phyloP scores from a whole-genome alignment of 2,797 vertebrate genomes.

The Xiphophorus birchmanni region DNA sequence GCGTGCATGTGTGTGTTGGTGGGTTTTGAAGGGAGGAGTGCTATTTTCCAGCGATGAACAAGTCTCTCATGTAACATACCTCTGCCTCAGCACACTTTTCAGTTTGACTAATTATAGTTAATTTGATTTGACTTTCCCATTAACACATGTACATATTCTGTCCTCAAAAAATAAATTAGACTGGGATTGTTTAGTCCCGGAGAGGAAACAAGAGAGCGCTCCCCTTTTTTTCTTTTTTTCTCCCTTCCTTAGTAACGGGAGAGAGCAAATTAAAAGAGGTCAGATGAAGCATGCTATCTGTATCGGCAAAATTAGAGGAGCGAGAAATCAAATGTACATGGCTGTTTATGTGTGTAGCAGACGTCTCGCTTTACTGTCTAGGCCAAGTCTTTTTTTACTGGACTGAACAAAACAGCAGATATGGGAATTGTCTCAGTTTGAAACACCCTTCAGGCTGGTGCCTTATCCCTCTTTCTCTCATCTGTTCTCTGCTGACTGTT shows the following conservation, averaged over 20 bases:
- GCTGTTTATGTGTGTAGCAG: slow-evolving; percentile 42
- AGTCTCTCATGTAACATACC: slow-evolving; percentile 69
- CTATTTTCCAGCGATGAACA: slow-evolving; percentile 50
- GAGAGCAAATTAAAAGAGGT: slow-evolving; percentile 83
- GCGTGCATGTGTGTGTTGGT: slow-evolving; percentile 21
- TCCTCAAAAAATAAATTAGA: slow-evolving; percentile 87
- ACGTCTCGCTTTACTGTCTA: slow-evolving; percentile 66
- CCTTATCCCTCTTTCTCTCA: slow-evolving; percentile 51
- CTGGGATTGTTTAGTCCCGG: slow-evolving; percentile 87
- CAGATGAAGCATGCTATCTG: slow-evolving; percentile 76
- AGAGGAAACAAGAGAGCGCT: slow-evolving; percentile 76
- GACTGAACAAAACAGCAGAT: slow-evolving; percentile 51
- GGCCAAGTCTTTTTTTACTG: slow-evolving; percentile 55
- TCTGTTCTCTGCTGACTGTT: slow-evolving; percentile 51
- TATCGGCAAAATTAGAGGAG: slow-evolving; percentile 77
- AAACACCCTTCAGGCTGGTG: slow-evolving; percentile 63
- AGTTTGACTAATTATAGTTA: slow-evolving; percentile 85
- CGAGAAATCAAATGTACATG: slow-evolving; percentile 9
- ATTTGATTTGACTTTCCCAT: slow-evolving; percentile 84
- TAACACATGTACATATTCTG: slow-evolving; percentile 86
- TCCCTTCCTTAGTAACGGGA: slow-evolving; percentile 59
- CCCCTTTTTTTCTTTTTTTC: slow-evolving; percentile 3
- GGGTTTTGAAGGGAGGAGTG: slow-evolving; percentile 18
- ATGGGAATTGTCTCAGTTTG: slow-evolving; percentile 47
- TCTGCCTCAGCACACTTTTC: slow-evolving; percentile 72